These are phyloP conservation scores for Elysia chlorotica DNA, from an alignment of 1,140 invertebrate species.

Conservation along the genomic window DNA sequence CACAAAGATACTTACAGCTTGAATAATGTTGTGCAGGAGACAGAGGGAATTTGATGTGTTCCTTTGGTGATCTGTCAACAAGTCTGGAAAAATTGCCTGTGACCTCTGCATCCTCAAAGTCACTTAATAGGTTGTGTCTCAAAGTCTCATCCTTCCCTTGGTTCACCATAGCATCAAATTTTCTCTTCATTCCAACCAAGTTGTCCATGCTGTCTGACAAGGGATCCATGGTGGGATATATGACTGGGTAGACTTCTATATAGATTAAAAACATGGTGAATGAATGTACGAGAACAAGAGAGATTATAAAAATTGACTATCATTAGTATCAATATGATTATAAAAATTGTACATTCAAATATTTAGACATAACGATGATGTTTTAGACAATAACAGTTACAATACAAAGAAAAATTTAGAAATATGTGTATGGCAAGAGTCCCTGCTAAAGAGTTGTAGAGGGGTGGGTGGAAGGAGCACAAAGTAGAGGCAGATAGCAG, in stretches of 20 bases:
- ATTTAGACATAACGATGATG: neutral
- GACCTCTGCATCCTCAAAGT: constrained; percentile 8
- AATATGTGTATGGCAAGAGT: too few species aligned
- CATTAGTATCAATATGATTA: neutral
- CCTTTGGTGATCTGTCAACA: neutral
- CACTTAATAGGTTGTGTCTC: constrained; percentile 2
- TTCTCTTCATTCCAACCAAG: constrained; percentile 1
- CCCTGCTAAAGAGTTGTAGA: too few species aligned
- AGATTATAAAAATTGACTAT: neutral
- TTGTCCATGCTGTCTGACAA: neutral
- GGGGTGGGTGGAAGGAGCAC: too few species aligned
- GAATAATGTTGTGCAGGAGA: too few species aligned
- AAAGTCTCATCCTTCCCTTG: neutral
- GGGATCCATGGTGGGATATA: constrained; percentile 5
- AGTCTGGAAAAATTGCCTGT: neutral
- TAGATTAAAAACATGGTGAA: neutral
- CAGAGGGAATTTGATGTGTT: neutral
- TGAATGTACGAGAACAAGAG: neutral
- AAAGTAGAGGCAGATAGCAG: too few species aligned
- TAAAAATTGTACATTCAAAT: neutral
- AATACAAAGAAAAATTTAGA: too few species aligned
- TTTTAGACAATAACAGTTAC: neutral
- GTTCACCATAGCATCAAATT: neutral
- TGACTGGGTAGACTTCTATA: too few species aligned
- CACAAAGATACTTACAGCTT: neutral